Conservation (phyloP, 2,888 invertebrate genomes). For the Anagyrus pseudococci region DNA sequence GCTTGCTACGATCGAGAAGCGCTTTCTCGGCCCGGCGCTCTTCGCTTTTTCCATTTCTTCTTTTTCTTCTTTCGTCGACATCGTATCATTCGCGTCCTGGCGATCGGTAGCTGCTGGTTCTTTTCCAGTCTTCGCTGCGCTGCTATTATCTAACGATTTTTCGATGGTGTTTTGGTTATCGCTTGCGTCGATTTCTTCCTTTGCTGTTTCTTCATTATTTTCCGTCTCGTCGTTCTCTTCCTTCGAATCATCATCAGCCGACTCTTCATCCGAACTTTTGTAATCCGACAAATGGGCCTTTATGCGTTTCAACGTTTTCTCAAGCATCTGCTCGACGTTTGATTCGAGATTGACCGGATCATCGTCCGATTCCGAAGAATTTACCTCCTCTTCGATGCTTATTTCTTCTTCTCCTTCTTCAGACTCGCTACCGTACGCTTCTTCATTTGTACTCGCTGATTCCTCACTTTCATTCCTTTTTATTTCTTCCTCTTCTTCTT, state of each 20-base stretch:
- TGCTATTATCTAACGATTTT: background rate
- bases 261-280: constrained; percentile 45
- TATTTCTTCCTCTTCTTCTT: constrained; percentile 54
- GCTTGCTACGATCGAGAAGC: constrained; percentile 58
- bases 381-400: constrained; percentile 27
- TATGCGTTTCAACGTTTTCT: constrained; percentile 55
- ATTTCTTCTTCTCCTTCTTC: constrained; percentile 33
- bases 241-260: constrained; percentile 29
- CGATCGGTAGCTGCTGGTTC: constrained; percentile 20
- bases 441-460: background rate
- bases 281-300: constrained; percentile 57
- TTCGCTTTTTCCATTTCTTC: constrained; percentile 17
- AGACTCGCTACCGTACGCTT: constrained; percentile 11
- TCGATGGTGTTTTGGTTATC: no score
- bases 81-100: background rate
- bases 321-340: constrained; percentile 53
- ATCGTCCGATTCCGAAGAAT: constrained; percentile 26
- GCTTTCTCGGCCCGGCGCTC: constrained; percentile 43
- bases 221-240: constrained; percentile 13
- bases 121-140: background rate
- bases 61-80: constrained; percentile 24
- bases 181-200: background rate
- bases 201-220: background rate
- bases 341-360: constrained; percentile 36
- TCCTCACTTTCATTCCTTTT: background rate